Evolutionary conservation across 1,140 invertebrate species (phyloP).

Genomic region (Aphidius gifuensis): DNA sequence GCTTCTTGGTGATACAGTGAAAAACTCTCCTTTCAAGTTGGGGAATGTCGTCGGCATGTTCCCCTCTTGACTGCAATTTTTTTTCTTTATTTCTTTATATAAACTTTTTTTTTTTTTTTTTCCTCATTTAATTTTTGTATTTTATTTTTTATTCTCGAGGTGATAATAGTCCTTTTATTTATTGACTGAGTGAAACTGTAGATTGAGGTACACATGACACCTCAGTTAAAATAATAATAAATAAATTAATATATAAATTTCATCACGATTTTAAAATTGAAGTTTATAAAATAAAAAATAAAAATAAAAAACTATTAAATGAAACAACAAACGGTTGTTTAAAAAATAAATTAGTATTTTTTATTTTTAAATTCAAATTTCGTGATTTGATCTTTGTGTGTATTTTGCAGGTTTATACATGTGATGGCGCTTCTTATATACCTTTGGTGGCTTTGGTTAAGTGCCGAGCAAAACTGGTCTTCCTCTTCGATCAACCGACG

Average conservation of each 20-base stretch:
- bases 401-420: constrained; percentile 1
- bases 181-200: neutral
- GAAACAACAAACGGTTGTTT: no score
- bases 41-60: constrained; percentile 50
- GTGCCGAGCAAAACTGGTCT: constrained; percentile 1
- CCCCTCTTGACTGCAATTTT: constrained; percentile 19
- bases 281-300: no score
- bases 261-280: no score
- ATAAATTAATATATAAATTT: no score
- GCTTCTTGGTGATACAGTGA: constrained; percentile 29
- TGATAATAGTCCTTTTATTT: constrained; percentile 6
- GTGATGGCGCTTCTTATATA: constrained; percentile 8
- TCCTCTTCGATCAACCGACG: constrained; percentile 2
- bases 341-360: neutral
- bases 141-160: neutral
- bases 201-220: no score
- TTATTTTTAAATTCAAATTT: neutral
- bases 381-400: constrained; percentile 6
- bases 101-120: neutral
- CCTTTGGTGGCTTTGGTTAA: neutral
- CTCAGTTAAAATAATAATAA: neutral
- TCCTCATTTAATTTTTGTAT: neutral
- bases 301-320: no score
- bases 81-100: constrained; percentile 13
- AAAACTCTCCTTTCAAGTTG: constrained; percentile 44